phyloP scores from a whole-genome alignment of 2,888 invertebrate genomes.

The Pomacea canaliculata region DNA sequence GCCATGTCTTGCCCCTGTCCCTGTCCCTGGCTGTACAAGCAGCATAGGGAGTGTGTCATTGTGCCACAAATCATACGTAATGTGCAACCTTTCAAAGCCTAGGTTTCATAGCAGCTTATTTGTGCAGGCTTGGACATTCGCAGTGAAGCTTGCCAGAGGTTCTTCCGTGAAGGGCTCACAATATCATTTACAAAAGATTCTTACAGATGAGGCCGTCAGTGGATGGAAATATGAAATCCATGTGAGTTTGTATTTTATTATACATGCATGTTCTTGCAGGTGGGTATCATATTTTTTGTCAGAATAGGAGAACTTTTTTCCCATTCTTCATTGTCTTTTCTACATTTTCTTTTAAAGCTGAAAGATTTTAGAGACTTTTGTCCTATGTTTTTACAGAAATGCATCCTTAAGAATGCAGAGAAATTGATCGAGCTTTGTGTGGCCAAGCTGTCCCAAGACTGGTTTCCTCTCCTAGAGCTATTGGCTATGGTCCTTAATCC shows the following conservation, averaged over 20 bases:
- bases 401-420: slow-evolving; percentile 93
- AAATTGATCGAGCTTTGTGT: slow-evolving; percentile 93
- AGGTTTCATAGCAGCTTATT: too few species aligned
- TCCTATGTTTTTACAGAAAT: slow-evolving; percentile 65
- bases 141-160: slow-evolving; percentile 91
- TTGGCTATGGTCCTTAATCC: slow-evolving; percentile 95
- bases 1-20: too few species aligned
- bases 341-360: too few species aligned
- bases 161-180: slow-evolving; percentile 93
- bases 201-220: slow-evolving; percentile 96
- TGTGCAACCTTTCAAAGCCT: too few species aligned
- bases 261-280: too few species aligned
- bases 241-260: slow-evolving; percentile 67
- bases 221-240: slow-evolving; percentile 98
- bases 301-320: too few species aligned
- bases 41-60: too few species aligned
- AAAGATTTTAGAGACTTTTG: too few species aligned
- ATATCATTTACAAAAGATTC: slow-evolving; percentile 95
- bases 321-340: too few species aligned
- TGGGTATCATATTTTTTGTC: too few species aligned
- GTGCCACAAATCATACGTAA: too few species aligned
- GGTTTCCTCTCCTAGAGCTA: slow-evolving; percentile 91
- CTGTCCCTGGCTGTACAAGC: too few species aligned
- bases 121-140: slow-evolving; percentile 84
- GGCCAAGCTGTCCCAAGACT: slow-evolving; percentile 87